Evolutionary conservation across 1,140 invertebrate species (phyloP).

Genomic region (Oedothorax gibbosus): DNA sequence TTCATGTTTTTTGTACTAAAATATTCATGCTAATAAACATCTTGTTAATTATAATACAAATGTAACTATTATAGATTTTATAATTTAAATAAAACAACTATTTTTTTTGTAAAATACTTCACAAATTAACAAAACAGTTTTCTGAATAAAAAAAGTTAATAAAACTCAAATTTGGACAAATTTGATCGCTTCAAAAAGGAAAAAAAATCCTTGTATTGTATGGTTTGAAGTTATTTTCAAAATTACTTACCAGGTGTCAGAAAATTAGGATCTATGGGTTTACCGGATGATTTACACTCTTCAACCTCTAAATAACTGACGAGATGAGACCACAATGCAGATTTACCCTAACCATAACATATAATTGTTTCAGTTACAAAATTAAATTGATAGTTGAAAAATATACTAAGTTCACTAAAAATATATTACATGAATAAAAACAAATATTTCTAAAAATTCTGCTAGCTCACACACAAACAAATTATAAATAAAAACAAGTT

Average conservation of each 20-base stretch:
- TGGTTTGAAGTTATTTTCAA: neutral
- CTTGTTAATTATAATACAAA: neutral
- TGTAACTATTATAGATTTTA: neutral
- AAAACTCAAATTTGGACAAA: neutral
- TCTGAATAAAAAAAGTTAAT: neutral
- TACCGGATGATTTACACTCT: conserved; percentile 79
- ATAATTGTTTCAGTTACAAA: neutral
- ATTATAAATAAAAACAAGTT: no score
- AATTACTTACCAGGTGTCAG: conserved; percentile 81
- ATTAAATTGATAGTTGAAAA: no score
- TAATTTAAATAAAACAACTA: neutral
- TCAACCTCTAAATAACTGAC: conserved; percentile 89
- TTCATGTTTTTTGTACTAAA: no score
- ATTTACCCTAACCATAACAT: conserved; percentile 78
- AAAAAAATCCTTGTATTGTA: neutral
- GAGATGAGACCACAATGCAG: conserved; percentile 93
- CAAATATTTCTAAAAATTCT: no score
- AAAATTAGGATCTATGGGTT: conserved; percentile 83
- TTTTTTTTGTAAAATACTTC: conserved; percentile 1
- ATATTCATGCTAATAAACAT: no score
- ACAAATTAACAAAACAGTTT: neutral
- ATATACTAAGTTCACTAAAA: no score
- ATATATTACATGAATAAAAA: no score
- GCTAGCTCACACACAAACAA: no score
- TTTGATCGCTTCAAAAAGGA: neutral